These are phyloP conservation scores for Drosophila bocki DNA, from an alignment of 1,140 invertebrate species.

Conservation along the genomic window DNA sequence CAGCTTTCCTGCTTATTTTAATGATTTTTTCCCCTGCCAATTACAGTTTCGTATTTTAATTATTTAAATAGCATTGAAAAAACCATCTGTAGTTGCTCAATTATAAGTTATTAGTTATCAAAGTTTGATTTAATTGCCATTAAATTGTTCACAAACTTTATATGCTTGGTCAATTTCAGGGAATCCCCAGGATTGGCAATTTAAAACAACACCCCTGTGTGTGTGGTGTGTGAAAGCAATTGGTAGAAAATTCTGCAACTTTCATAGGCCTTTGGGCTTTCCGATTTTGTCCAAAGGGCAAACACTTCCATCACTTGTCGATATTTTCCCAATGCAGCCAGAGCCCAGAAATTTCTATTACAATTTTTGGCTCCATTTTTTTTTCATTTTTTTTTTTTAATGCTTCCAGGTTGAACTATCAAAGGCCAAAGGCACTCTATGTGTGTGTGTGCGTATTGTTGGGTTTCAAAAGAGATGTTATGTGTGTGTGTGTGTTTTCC, in stretches of 20 bases:
- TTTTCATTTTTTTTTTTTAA: not conserved
- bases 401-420: constrained; percentile 30
- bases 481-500: not conserved
- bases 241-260: constrained; percentile 30
- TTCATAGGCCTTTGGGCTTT: constrained; percentile 17
- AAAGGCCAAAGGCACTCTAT: constrained; percentile 40
- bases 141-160: not conserved
- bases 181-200: constrained; percentile 10
- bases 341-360: constrained; percentile 51
- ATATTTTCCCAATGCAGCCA: constrained; percentile 16
- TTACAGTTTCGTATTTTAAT: not conserved
- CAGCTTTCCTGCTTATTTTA: not conserved
- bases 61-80: not conserved
- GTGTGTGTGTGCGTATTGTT: constrained; percentile 16
- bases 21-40: not conserved
- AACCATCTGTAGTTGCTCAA: not conserved
- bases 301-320: constrained; percentile 27
- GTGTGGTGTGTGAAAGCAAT: constrained; percentile 3
- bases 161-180: not conserved
- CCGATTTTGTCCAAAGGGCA: constrained; percentile 9
- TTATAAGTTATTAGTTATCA: not conserved
- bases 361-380: constrained; percentile 45
- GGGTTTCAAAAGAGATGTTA: constrained; percentile 42
- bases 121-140: constrained; percentile 13
- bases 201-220: constrained; percentile 6